Evolutionary conservation across 2,797 vertebrate species (phyloP), one percentile per base, ranked within the genome.

Genomic region (Phoeniculus purpureus): DNA sequence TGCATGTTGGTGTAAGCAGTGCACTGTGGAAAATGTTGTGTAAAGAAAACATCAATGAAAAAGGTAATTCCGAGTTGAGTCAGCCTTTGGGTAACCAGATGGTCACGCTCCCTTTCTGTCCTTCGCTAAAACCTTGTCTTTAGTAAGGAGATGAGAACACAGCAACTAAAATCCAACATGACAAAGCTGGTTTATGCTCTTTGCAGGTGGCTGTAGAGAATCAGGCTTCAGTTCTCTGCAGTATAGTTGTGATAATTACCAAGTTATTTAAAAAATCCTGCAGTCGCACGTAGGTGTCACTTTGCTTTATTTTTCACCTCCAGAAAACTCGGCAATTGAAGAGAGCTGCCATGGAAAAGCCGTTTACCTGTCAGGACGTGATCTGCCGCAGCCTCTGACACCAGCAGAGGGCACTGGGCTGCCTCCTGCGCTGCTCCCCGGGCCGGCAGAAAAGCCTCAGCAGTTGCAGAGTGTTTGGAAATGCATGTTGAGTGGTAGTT

Each of bases 181-280:
- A 6, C 5, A 6, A 51, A 13, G 26, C 3, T 29, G 20, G n/a
- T 45, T 27, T 21, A 8, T 76, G 8, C 75, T 19, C 23, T 55
- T 43, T 37, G 2, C 15, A 10, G 11, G 3, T 0, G 2, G 6
- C 6, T 23, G 1, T 7, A 29, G 13, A 27, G 27, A 47, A 19
- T 50, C 10, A 2, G 6, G 13, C 7, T 25, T 31, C 21, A 27
- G 60, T 3, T 29, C 6, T 10, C 26, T 15, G 5, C 1, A 5
- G 2, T 17, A 1, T 8, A 3, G 7, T 37, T 64, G 60, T 54
- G 25, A 7, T 9, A 43, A 52, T 7, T 4, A 6, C 17, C 3
- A 13, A 22, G 27, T 19, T 45, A 16, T 4, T 55, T 3, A 20
- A 17, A 1, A 5, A 3, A 7, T 4, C 3, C 19, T 11, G 0